Evolutionary conservation across 1,140 invertebrate genomes (phyloP).

Genomic region (Pissodes strobi): DNA sequence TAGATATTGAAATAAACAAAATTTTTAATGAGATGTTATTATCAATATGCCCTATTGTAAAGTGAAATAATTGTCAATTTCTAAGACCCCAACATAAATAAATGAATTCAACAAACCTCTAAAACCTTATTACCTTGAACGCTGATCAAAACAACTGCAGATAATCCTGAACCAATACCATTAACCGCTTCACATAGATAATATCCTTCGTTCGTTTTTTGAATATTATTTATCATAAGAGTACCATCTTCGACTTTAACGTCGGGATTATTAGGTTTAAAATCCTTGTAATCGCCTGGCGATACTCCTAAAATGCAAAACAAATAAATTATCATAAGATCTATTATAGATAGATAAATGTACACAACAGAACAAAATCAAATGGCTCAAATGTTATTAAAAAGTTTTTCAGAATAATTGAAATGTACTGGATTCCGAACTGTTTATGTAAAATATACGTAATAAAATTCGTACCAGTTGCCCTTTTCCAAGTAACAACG

Average conservation of each 20-base stretch:
- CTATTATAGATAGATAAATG: too few species aligned
- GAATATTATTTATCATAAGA: constrained; percentile 83
- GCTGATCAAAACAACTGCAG: constrained; percentile 89
- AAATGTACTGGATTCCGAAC: too few species aligned
- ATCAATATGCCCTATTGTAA: too few species aligned
- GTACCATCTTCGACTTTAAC: constrained; percentile 91
- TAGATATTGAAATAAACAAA: too few species aligned
- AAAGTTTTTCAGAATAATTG: too few species aligned
- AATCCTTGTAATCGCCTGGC: constrained; percentile 89
- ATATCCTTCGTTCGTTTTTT: constrained; percentile 91
- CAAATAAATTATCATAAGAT: too few species aligned
- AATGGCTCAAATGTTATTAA: too few species aligned
- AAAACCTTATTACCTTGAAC: constrained; percentile 85
- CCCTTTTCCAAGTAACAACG: constrained; percentile 92
- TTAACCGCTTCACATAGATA: constrained; percentile 96
- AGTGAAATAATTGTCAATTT: too few species aligned
- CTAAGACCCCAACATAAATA: too few species aligned
- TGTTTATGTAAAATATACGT: too few species aligned
- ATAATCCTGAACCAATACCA: constrained; percentile 90
- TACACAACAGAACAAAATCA: neutral
- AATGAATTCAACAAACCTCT: too few species aligned
- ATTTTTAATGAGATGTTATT: too few species aligned
- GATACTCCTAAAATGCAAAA: constrained; percentile 79
- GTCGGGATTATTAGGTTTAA: constrained; percentile 85
- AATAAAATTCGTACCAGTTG: constrained; percentile 87